These are phyloP conservation scores for Dasypogon diadema DNA, from an alignment of 2,888 invertebrate species.

Conservation along the genomic window DNA sequence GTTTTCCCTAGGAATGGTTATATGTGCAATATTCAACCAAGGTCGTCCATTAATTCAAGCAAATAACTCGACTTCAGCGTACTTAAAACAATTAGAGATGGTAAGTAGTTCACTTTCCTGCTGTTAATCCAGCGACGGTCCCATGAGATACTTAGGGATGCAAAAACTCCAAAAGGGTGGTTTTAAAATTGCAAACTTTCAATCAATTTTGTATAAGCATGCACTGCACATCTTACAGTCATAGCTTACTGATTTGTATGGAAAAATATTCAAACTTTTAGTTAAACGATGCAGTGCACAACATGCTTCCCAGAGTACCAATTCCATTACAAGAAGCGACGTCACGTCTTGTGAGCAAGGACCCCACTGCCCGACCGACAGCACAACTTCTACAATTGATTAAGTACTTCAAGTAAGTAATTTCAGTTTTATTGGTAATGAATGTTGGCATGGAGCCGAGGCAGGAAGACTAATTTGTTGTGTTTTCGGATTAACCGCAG, in stretches of 20 bases:
- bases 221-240: neutral
- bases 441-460: neutral
- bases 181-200: neutral
- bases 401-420: conserved; percentile 87
- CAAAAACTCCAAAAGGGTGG: conserved; percentile 1
- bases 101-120: conserved; percentile 73
- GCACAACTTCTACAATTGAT: conserved; percentile 91
- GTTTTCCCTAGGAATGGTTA: conserved; percentile 95
- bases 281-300: conserved; percentile 86
- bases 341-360: conserved; percentile 83
- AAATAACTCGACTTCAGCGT: conserved; percentile 88
- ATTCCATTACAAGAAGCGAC: conserved; percentile 89
- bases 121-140: neutral
- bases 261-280: conserved; percentile 65
- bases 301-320: conserved; percentile 84
- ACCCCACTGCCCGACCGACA: conserved; percentile 88
- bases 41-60: conserved; percentile 92
- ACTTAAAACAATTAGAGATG: conserved; percentile 90
- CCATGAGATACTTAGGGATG: neutral
- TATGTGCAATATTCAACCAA: conserved; percentile 92
- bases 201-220: neutral
- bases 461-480: conserved; percentile 2
- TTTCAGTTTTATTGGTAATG: conserved; percentile 51
- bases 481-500: conserved; percentile 68
- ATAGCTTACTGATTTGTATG: conserved; percentile 12